Conservation (phyloP, 1,140 invertebrate genomes). For the Sogatella furcifera region DNA sequence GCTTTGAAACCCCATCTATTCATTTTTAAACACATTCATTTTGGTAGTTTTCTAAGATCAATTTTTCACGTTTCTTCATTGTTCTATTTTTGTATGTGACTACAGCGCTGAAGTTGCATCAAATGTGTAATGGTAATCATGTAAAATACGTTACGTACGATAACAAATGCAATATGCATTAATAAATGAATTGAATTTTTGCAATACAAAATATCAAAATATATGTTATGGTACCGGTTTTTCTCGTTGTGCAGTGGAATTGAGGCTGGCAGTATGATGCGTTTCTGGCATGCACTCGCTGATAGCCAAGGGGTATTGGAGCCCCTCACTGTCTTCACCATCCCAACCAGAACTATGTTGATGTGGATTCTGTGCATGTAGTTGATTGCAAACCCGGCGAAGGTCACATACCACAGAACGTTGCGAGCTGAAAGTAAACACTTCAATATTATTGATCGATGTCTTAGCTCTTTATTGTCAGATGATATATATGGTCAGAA, state of each 20-base stretch:
- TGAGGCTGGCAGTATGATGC: neutral
- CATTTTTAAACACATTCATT: too few relatives aligned
- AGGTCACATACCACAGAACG: constrained; percentile 53
- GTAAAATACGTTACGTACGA: too few relatives aligned
- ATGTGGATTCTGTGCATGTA: constrained; percentile 75
- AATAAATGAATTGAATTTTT: neutral
- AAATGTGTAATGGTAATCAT: too few relatives aligned
- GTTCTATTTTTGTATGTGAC: too few relatives aligned
- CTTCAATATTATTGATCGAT: too few relatives aligned
- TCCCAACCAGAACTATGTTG: constrained; percentile 77
- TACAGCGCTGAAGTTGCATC: too few relatives aligned
- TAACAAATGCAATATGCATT: too few relatives aligned
- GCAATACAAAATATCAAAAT: neutral
- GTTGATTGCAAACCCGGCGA: constrained; percentile 61
- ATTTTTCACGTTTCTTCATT: too few relatives aligned
- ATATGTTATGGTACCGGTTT: neutral
- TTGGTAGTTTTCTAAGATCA: too few relatives aligned
- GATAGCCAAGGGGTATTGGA: neutral
- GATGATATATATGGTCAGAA: too few relatives aligned
- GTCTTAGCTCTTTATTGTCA: too few relatives aligned
- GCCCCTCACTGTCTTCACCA: constrained; percentile 41
- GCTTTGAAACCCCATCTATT: too few relatives aligned
- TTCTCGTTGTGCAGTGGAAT: neutral
- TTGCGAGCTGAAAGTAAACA: constrained; percentile 33
- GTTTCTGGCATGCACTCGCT: neutral